Conservation (phyloP, 2,113 vertebrate genomes). For the Apeltes quadracus region DNA sequence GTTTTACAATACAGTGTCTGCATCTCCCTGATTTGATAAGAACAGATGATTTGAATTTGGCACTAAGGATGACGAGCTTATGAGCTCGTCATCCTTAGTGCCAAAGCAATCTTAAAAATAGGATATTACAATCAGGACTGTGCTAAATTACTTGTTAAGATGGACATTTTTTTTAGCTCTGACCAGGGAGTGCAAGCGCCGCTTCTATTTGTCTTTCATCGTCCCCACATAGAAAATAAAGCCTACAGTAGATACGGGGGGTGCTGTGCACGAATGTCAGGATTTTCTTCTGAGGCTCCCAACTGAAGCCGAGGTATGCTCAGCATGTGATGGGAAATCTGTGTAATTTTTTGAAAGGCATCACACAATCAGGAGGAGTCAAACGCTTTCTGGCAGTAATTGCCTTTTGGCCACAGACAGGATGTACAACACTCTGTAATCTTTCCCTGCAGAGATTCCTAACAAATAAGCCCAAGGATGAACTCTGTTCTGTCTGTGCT, state of each 20-base stretch:
- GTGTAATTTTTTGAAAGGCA: slow-evolving; percentile 69
- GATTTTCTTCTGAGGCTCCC: slow-evolving; percentile 61
- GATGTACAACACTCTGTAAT: slow-evolving; percentile 58
- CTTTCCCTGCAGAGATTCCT: slow-evolving; percentile 60
- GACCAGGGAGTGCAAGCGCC: slow-evolving; percentile 52
- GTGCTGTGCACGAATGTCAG: slow-evolving; percentile 54
- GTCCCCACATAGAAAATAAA: slow-evolving; percentile 63
- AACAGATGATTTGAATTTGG: neutral
- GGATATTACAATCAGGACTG: slow-evolving; percentile 18
- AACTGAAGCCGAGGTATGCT: slow-evolving; percentile 60
- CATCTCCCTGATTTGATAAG: no score
- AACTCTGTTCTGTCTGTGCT: slow-evolving; percentile 31
- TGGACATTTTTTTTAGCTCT: slow-evolving; percentile 50
- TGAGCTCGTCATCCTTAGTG: neutral
- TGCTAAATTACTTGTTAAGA: slow-evolving; percentile 23
- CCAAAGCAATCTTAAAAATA: neutral
- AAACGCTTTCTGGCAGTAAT: slow-evolving; percentile 69
- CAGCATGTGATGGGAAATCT: slow-evolving; percentile 70
- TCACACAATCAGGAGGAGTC: slow-evolving; percentile 69
- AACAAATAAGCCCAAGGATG: slow-evolving; percentile 56
- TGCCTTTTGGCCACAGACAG: slow-evolving; percentile 61
- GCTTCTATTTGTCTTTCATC: slow-evolving; percentile 72
- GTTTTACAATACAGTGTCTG: neutral
- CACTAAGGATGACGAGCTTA: neutral
- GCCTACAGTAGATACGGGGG: slow-evolving; percentile 51